Base-by-base conservation (phyloP, 2,113 vertebrate species). In the Xenopus laevis region DNA sequence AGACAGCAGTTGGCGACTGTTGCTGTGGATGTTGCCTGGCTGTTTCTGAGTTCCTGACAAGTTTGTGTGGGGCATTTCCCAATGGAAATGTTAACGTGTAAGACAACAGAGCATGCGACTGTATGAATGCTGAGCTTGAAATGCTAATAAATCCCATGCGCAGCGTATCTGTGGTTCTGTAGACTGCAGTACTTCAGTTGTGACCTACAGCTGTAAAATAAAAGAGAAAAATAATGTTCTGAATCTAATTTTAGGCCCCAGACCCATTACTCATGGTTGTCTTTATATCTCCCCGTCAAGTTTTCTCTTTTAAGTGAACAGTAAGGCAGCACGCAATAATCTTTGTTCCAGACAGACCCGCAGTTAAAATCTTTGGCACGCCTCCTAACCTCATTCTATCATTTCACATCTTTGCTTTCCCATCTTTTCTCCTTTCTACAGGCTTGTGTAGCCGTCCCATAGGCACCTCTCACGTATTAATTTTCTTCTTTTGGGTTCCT, bases 361-460 rank as follows among this genome's bases (percentile, higher is more conserved):
- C 58, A 13, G 13, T 16, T 68, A 44, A 64, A 61, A 40, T 58
- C 58, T 20, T 21, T 44, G 21, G 40, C 58, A 76, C 58, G 65
- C 73, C 65, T 69, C 65, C 46, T 76, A 76, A 76, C 73, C 73
- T 69, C 65, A 76, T 68, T 76, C 73, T 76, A 76, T 76, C 73
- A 76, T 46, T 59, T 76, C 46, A 63, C 58, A 76, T 76, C 73
- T 76, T 40, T 45, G 53, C 65, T 76, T 27, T 13, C 40, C 12
- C 58, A 52, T 76, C 65, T 69, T 17, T 45, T 44, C 40, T 67
- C 47, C 53, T 45, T 27, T 16, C 33, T 68, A 60, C 66, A 62
- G 44, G 27, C 58, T 53, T 62, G 17, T 30, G n/a, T 20, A 62
- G 61, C 73, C 73, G 1, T 50, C 47, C 5, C 47, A 13, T 50